Percentiles rank a stretch among this genome's conserved stretches.
Conservation (phyloP, 2,888 invertebrate species). For the Harmothoe impar region DNA sequence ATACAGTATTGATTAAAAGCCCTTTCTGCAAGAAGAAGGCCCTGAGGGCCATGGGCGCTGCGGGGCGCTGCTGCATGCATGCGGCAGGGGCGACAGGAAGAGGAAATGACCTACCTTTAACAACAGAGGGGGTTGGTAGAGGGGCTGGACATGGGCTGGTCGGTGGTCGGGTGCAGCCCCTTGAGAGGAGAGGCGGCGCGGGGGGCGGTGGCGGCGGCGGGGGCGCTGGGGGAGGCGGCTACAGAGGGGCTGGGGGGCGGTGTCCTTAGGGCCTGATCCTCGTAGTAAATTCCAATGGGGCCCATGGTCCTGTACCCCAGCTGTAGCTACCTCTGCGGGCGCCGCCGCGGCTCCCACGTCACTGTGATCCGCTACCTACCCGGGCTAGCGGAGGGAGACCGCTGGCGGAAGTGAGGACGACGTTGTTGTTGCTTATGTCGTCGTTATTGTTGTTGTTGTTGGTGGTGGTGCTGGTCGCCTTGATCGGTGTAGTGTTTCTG, state of each 20-base stretch:
- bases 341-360: background rate
- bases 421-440: background rate
- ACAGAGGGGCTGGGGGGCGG: background rate
- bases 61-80: background rate
- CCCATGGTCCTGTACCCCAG: background rate
- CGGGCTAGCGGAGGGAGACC: background rate
- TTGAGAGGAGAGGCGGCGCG: background rate
- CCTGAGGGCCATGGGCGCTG: background rate
- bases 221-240: background rate
- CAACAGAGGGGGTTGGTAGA: background rate
- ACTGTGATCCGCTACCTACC: too few relatives aligned
- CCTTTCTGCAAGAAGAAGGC: background rate
- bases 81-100: too few relatives aligned
- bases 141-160: background rate
- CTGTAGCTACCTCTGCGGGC: background rate
- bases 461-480: background rate
- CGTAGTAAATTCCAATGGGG: slow-evolving; percentile 34
- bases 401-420: background rate
- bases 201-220: background rate
- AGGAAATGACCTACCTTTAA: slow-evolving; percentile 24
- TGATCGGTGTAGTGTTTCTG: background rate
- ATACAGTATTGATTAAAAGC: background rate
- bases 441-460: background rate
- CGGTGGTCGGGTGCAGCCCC: background rate
- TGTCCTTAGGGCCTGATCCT: background rate